Conservation (phyloP, 2,797 vertebrate genomes). For the Mus minutoides region DNA sequence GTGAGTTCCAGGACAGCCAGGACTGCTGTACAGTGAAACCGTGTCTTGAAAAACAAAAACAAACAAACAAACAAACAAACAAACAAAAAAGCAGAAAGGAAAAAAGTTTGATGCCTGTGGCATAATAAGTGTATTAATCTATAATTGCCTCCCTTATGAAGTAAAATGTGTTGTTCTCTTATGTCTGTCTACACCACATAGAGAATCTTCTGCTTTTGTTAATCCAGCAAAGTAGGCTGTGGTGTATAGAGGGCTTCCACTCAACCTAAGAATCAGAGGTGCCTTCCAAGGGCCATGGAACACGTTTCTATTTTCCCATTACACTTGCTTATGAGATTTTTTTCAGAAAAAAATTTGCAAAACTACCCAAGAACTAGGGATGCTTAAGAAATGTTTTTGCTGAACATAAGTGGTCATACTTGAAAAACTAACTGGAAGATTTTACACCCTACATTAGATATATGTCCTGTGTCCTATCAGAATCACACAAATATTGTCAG, state of each 20-base stretch:
- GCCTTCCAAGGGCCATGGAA: background rate
- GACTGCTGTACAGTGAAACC: no score
- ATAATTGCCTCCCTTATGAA: background rate
- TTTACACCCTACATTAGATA: slow-evolving; percentile 22
- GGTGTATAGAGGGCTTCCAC: background rate
- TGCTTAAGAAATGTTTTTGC: slow-evolving; percentile 4
- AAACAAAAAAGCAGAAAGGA: background rate
- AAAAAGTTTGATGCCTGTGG: background rate
- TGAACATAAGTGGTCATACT: background rate
- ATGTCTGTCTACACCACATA: background rate
- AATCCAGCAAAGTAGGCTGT: background rate
- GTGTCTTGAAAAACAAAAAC: no score
- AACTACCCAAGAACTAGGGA: background rate
- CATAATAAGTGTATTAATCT: background rate
- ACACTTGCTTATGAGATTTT: background rate
- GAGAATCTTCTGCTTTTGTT: background rate
- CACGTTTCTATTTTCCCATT: background rate
- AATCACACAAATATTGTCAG: background rate
- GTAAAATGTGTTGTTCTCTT: background rate
- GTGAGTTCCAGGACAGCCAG: no score
- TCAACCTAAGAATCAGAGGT: background rate
- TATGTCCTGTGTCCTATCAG: background rate
- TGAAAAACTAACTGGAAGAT: background rate
- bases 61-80: no score
- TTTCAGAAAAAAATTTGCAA: background rate